phyloP scores from a whole-genome alignment of 2,888 invertebrate species.

The Lepidonotus clava region DNA sequence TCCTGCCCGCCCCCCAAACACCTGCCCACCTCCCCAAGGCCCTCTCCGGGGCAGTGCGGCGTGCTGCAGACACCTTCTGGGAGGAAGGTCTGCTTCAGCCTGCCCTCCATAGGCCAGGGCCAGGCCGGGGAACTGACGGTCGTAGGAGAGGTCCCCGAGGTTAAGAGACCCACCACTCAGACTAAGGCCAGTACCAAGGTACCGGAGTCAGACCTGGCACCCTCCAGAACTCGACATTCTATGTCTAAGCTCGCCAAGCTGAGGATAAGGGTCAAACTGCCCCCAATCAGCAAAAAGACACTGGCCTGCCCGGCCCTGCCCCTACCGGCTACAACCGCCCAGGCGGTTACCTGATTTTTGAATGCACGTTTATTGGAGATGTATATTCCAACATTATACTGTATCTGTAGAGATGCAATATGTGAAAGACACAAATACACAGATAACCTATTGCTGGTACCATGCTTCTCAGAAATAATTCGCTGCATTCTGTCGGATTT shows the following conservation, averaged over 20 bases:
- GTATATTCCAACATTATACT: no score
- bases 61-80: not conserved
- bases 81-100: slow-evolving; percentile 20
- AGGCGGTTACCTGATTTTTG: not conserved
- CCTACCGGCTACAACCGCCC: not conserved
- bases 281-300: slow-evolving; percentile 2
- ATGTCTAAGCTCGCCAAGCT: not conserved
- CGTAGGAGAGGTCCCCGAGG: no score
- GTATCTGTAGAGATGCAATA: no score
- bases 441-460: no score
- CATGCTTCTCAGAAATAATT: no score
- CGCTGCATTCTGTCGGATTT: no score
- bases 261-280: slow-evolving; percentile 9
- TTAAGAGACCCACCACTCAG: no score
- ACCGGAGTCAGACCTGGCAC: not conserved
- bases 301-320: not conserved
- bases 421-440: no score
- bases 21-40: not conserved
- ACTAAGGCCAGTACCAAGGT: not conserved
- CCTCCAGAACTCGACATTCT: not conserved
- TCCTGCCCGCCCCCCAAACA: not conserved
- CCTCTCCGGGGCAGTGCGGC: not conserved
- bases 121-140: not conserved
- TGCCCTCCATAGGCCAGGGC: not conserved
- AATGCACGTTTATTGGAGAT: no score